Conservation (phyloP, 2,888 invertebrate species). For the Polydrusus pterygomalis region DNA sequence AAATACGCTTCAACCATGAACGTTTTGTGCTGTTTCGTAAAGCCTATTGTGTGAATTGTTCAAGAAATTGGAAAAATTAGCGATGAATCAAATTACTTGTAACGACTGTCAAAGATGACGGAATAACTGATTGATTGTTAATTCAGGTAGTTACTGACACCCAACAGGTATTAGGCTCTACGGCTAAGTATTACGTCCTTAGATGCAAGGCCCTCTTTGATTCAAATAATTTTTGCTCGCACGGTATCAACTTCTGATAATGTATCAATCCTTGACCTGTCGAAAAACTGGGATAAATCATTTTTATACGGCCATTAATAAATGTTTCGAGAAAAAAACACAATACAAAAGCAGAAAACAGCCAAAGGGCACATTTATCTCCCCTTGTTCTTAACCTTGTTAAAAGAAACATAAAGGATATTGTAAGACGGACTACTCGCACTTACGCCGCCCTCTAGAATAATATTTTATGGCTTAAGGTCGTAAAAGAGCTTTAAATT, state of each 20-base stretch:
- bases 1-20: too few species aligned
- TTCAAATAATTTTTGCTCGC: too few species aligned
- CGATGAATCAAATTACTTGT: too few species aligned
- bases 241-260: background rate
- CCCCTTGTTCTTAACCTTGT: conserved; percentile 54
- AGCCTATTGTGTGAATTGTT: too few species aligned
- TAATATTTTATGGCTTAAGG: conserved; percentile 51
- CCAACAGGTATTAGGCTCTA: too few species aligned
- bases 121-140: too few species aligned
- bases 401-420: conserved; percentile 55
- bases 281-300: conserved; percentile 27
- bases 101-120: too few species aligned
- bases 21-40: too few species aligned
- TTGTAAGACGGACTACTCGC: conserved; percentile 54
- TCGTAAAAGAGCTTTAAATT: conserved; percentile 53
- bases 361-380: conserved; percentile 50
- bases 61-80: too few species aligned
- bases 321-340: conserved; percentile 25
- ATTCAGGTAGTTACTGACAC: too few species aligned
- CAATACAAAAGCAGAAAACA: conserved; percentile 41
- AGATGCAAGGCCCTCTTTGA: too few species aligned
- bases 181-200: too few species aligned
- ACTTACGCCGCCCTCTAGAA: conserved; percentile 46
- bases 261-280: background rate
- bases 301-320: conserved; percentile 38